Percentiles rank a stretch among this genome's conserved stretches.
phyloP scores from a whole-genome alignment of 2,797 vertebrate species.

The Thalassophryne amazonica region DNA sequence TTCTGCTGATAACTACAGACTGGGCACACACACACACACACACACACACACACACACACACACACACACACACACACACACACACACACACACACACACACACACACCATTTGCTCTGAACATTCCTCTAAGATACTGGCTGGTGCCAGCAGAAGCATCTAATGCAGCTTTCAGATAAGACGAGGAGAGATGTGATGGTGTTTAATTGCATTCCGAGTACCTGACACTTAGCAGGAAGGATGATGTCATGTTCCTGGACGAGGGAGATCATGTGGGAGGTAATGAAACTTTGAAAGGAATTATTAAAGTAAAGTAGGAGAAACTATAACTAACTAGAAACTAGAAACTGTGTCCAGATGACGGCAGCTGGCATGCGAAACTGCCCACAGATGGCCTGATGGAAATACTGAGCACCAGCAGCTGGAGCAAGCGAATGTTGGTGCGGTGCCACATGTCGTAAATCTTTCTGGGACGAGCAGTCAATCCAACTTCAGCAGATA shows the following conservation, averaged over 20 bases:
- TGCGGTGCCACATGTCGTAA: conserved; percentile 42
- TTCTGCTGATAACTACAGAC: conserved; percentile 42
- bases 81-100: no score
- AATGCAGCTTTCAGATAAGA: conserved; percentile 35
- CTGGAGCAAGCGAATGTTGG: conserved; percentile 33
- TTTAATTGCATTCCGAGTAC: conserved; percentile 43
- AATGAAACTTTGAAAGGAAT: conserved; percentile 19
- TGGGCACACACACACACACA: no score
- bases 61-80: no score
- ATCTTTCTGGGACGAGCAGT: conserved; percentile 47
- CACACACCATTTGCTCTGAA: conserved; percentile 13
- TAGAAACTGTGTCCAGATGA: conserved; percentile 29
- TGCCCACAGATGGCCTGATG: conserved; percentile 53
- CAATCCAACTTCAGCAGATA: conserved; percentile 40
- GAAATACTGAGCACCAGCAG: conserved; percentile 20
- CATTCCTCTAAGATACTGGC: conserved; percentile 7
- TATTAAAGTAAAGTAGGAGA: conserved; percentile 27
- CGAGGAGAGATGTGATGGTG: conserved; percentile 11
- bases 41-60: no score
- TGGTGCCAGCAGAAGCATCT: conserved; percentile 25
- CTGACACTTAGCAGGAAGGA: conserved; percentile 15
- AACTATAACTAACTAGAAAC: no score
- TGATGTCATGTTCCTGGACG: conserved; percentile 10
- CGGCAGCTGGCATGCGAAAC: conserved; percentile 28
- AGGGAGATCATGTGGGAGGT: conserved; percentile 12